Conservation (phyloP, 2,888 invertebrate genomes). For the Augochlorella aurata region DNA sequence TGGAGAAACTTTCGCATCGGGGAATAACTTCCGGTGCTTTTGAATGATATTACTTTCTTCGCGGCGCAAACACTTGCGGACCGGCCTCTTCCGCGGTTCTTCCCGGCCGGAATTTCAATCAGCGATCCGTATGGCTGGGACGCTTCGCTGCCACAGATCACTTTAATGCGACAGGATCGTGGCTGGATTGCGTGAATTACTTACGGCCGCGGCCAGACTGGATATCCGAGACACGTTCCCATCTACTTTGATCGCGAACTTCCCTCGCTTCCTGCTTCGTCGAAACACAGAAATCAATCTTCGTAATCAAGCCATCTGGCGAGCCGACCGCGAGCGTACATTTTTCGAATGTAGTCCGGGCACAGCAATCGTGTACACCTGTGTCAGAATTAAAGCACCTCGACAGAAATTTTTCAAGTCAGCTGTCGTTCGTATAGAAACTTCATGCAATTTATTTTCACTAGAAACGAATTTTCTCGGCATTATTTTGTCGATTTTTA, state of each 20-base stretch:
- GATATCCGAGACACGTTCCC: conserved; percentile 1
- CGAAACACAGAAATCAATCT: neutral
- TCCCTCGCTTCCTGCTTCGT: neutral
- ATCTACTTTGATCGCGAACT: neutral
- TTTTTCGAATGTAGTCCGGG: neutral
- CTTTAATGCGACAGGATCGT: conserved; percentile 18
- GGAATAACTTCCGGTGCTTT: conserved; percentile 70
- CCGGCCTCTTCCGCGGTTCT: conserved; percentile 44
- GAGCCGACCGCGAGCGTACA: neutral
- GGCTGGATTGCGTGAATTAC: conserved; percentile 38
- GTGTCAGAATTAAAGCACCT: too few species aligned
- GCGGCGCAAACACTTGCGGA: conserved; percentile 57
- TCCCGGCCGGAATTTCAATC: conserved; percentile 54
- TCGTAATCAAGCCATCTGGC: neutral
- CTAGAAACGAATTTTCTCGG: too few species aligned
- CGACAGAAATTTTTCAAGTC: too few species aligned
- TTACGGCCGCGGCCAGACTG: neutral
- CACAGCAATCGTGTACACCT: neutral
- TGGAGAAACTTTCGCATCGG: conserved; percentile 70
- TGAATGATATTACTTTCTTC: conserved; percentile 70
- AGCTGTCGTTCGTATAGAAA: too few species aligned
- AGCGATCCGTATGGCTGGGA: conserved; percentile 38
- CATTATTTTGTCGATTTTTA: too few species aligned
- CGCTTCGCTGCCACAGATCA: neutral
- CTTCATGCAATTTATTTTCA: too few species aligned